A percentile compares a stretch with the other conserved stretches of the same genome.
Evolutionary conservation across 2,113 vertebrate genomes (phyloP).

Genomic region (Anguilla rostrata): DNA sequence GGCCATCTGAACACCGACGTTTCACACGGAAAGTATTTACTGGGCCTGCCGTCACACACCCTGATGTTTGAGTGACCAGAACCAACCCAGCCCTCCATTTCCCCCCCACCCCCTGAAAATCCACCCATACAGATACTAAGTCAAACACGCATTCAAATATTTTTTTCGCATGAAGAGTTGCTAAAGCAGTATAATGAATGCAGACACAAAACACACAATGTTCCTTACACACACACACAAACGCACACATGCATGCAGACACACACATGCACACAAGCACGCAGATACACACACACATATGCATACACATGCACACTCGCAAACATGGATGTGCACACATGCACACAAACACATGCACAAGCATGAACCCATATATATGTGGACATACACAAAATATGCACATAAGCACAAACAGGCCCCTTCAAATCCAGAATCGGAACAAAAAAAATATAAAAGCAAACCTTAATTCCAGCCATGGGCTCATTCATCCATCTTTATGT

Average conservation of each 20-base stretch:
- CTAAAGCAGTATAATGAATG: background rate
- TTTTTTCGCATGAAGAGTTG: background rate
- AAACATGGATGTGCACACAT: too few relatives aligned
- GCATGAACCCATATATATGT: too few relatives aligned
- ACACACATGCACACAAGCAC: too few relatives aligned
- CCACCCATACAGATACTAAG: too few relatives aligned
- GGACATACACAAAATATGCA: too few relatives aligned
- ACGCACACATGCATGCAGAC: too few relatives aligned
- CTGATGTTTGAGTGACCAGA: background rate
- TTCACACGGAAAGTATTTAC: background rate
- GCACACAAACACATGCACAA: too few relatives aligned
- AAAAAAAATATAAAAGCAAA: conserved; percentile 35
- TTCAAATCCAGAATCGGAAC: background rate
- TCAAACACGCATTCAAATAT: too few relatives aligned
- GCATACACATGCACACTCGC: too few relatives aligned
- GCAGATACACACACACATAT: too few relatives aligned
- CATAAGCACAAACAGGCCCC: too few relatives aligned
- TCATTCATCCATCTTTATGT: conserved; percentile 34
- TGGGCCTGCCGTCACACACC: background rate
- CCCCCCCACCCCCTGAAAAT: too few relatives aligned
- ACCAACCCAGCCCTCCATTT: background rate
- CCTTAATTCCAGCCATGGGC: conserved; percentile 22
- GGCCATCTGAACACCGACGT: background rate
- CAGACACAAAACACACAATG: background rate
- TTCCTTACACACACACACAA: background rate